Evolutionary conservation across 2,797 vertebrate genomes (phyloP).

Genomic region (Sebastes nivosus): DNA sequence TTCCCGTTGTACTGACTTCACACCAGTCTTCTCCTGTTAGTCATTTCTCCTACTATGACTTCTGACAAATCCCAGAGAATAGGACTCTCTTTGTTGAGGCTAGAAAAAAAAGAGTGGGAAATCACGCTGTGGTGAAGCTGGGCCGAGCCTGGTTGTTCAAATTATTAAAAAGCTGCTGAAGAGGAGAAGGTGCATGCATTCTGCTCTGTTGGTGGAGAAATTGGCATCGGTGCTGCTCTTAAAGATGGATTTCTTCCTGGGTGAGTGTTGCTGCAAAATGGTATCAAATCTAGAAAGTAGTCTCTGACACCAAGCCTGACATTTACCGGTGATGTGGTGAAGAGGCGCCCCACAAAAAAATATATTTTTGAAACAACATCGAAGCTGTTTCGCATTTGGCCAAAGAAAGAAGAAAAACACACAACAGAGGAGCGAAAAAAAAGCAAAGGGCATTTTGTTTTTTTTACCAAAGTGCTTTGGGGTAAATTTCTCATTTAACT

Average conservation of each 20-base stretch:
- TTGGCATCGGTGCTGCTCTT: constrained; percentile 44
- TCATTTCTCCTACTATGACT: constrained; percentile 11
- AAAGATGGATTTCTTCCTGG: constrained; percentile 60
- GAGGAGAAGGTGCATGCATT: constrained; percentile 50
- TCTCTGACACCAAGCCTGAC: constrained; percentile 56
- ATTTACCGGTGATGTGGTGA: constrained; percentile 32
- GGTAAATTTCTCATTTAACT: constrained; percentile 53
- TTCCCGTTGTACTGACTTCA: neutral
- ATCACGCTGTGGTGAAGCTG: constrained; percentile 46
- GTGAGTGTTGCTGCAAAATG: constrained; percentile 51
- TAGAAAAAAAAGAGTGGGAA: constrained; percentile 52
- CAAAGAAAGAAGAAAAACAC: constrained; percentile 16
- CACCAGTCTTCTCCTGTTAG: constrained; percentile 21
- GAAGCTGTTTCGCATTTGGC: constrained; percentile 29
- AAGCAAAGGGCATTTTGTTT: constrained; percentile 40
- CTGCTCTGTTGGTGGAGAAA: constrained; percentile 42
- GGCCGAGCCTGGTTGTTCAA: constrained; percentile 48
- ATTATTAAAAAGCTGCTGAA: constrained; percentile 69
- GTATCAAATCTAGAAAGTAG: constrained; percentile 38
- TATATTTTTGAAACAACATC: neutral
- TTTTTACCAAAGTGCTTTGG: constrained; percentile 60
- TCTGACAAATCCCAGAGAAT: constrained; percentile 51
- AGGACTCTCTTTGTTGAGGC: constrained; percentile 53
- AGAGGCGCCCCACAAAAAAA: neutral
- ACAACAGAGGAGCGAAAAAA: constrained; percentile 8